Percentiles rank a stretch among this genome's conserved stretches.
Conservation (phyloP, 1,140 invertebrate species). For the Harlomillsia oculata region DNA sequence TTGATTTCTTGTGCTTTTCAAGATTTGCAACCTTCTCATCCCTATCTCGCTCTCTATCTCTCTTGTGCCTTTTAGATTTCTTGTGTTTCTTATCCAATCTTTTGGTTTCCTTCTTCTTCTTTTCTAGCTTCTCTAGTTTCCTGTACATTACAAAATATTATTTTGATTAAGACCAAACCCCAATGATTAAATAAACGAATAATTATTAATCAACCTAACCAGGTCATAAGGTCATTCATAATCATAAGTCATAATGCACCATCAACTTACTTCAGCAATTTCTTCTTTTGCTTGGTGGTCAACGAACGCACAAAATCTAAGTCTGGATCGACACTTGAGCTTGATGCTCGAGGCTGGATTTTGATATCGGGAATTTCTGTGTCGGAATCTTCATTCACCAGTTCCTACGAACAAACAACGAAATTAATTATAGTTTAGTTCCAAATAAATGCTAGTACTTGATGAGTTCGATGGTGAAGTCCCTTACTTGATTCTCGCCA, state of each 20-base stretch:
- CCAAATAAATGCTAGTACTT: neutral
- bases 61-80: slow-evolving; percentile 33
- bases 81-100: slow-evolving; percentile 43
- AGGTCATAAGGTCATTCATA: neutral
- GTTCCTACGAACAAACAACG: slow-evolving; percentile 37
- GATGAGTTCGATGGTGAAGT: too few species aligned
- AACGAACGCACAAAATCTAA: slow-evolving; percentile 69
- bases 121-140: slow-evolving; percentile 68
- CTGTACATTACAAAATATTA: slow-evolving; percentile 42
- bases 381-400: slow-evolving; percentile 40
- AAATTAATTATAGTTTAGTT: neutral
- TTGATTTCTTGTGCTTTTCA: slow-evolving; percentile 7
- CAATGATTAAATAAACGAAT: neutral
- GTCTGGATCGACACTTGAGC: slow-evolving; percentile 42
- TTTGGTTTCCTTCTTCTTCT: slow-evolving; percentile 41
- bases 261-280: slow-evolving; percentile 63
- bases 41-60: slow-evolving; percentile 23
- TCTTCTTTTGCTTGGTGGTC: slow-evolving; percentile 79
- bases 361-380: slow-evolving; percentile 52
- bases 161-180: neutral
- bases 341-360: slow-evolving; percentile 35
- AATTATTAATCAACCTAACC: neutral
- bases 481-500: slow-evolving; percentile 40
- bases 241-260: neutral
- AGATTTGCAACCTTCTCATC: slow-evolving; percentile 3